phyloP scores from a whole-genome alignment of 2,797 vertebrate species.

The Emydoidea blandingii region DNA sequence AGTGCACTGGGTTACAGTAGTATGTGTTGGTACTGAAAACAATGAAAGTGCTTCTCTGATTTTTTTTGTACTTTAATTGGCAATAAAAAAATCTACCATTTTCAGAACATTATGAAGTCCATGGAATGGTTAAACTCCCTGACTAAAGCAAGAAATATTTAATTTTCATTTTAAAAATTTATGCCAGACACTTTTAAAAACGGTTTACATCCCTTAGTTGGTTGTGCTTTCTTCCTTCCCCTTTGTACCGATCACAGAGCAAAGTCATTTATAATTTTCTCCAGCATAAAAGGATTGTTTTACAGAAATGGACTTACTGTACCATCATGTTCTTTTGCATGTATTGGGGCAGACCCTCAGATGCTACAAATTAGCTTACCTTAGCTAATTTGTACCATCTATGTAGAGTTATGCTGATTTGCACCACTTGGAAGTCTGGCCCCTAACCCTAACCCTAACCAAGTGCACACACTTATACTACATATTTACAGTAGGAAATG shows the following conservation, averaged over 20 bases:
- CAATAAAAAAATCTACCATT: background rate
- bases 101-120: background rate
- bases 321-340: background rate
- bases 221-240: background rate
- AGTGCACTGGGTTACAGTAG: background rate
- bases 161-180: slow-evolving; percentile 10
- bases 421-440: background rate
- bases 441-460: background rate
- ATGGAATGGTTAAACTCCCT: background rate
- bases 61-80: background rate
- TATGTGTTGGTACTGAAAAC: background rate
- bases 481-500: background rate
- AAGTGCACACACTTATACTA: background rate
- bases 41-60: background rate
- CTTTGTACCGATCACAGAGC: slow-evolving; percentile 5
- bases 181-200: background rate
- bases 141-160: background rate
- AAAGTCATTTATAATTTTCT: background rate
- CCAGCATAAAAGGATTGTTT: background rate
- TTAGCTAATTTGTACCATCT: background rate
- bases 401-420: background rate
- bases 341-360: background rate
- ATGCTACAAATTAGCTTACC: background rate
- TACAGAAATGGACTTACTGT: background rate
- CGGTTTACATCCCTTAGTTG: background rate